phyloP scores from a whole-genome alignment of 2,797 vertebrate genomes.

The Cyclopterus lumpus region DNA sequence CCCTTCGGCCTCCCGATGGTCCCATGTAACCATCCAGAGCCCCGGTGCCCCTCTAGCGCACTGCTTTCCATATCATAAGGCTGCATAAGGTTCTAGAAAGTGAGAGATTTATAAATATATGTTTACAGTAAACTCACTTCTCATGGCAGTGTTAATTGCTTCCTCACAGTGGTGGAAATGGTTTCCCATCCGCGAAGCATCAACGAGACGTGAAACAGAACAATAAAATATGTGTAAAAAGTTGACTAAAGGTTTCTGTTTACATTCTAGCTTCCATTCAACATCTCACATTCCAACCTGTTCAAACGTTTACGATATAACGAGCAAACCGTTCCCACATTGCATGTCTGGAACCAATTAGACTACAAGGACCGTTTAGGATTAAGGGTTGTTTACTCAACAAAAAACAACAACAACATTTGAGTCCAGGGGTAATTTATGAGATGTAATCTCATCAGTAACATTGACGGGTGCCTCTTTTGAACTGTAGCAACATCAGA shows the following conservation, averaged over 20 bases:
- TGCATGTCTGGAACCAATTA: neutral
- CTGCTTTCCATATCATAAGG: neutral
- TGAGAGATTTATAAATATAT: neutral
- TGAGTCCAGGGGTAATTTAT: neutral
- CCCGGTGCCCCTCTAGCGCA: neutral
- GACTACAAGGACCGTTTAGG: neutral
- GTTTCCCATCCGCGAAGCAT: no score
- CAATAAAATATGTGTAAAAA: no score
- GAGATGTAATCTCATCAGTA: neutral
- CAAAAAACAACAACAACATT: neutral
- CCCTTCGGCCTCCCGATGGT: conserved; percentile 6
- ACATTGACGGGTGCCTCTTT: neutral
- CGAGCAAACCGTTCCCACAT: no score
- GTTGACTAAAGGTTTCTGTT: no score
- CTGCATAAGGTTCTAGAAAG: no score
- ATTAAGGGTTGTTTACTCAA: neutral
- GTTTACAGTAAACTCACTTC: neutral
- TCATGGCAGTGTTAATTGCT: no score
- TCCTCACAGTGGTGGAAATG: no score
- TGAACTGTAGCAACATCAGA: neutral
- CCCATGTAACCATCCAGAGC: conserved; percentile 50
- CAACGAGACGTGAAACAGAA: neutral
- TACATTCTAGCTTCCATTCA: no score
- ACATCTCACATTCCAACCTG: no score
- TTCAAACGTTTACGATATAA: no score